Percentiles rank a stretch among this genome's conserved stretches.
These are phyloP conservation scores for Colletes collaris DNA, from an alignment of 2,888 invertebrate species.

Conservation along the genomic window DNA sequence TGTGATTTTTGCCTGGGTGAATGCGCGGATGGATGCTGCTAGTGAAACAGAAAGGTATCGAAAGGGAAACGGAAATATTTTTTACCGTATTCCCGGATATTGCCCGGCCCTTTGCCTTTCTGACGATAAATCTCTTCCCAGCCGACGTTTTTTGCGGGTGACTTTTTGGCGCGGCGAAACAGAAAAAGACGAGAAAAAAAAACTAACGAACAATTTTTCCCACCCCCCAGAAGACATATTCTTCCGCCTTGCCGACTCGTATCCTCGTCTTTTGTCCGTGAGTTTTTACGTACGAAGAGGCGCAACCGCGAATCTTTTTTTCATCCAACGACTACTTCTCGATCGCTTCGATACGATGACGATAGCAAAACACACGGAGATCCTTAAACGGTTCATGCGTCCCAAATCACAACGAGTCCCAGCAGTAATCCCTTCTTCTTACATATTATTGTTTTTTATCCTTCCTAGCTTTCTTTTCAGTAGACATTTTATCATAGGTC, in stretches of 20 bases:
- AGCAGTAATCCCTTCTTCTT: conserved; percentile 53
- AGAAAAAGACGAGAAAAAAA: no score
- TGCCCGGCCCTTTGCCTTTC: conserved; percentile 13
- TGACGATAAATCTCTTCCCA: conserved; percentile 35
- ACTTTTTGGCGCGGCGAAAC: conserved; percentile 68
- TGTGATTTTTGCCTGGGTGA: conserved; percentile 72
- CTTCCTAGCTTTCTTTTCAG: conserved; percentile 75
- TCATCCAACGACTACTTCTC: conserved; percentile 30
- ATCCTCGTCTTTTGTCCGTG: conserved; percentile 60
- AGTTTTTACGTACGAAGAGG: conserved; percentile 48
- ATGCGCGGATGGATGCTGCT: conserved; percentile 72
- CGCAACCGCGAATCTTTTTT: conserved; percentile 38
- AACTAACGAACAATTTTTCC: conserved; percentile 50
- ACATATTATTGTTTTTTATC: conserved; percentile 67
- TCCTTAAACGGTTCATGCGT: conserved; percentile 41
- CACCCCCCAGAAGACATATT: conserved; percentile 22
- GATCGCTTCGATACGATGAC: conserved; percentile 34
- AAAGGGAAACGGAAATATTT: conserved; percentile 38
- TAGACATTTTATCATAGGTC: conserved; percentile 79
- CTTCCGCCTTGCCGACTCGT: conserved; percentile 51
- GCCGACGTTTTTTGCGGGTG: conserved; percentile 70
- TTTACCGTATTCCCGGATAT: conserved; percentile 6
- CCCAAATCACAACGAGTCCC: conserved; percentile 15
- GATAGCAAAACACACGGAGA: conserved; percentile 41
- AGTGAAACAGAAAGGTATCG: conserved; percentile 31